Conservation (phyloP, 2,113 vertebrate genomes). For the Silurus meridionalis region DNA sequence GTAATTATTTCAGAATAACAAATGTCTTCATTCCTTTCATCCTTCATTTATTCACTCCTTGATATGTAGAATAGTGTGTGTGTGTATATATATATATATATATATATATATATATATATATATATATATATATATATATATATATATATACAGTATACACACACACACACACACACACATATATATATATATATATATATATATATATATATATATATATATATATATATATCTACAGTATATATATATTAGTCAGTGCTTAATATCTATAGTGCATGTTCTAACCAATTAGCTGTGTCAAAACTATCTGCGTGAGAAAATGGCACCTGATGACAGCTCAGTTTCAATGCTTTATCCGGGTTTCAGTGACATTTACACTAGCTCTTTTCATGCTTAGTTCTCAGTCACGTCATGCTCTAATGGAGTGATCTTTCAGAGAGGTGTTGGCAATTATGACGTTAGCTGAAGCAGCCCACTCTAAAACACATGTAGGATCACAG, state of each 20-base stretch:
- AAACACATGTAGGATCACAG: slow-evolving; percentile 48
- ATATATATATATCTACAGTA: too few relatives aligned
- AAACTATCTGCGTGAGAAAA: slow-evolving; percentile 47
- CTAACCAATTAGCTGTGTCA: slow-evolving; percentile 41
- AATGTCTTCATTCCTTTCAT: too few relatives aligned
- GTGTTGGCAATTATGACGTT: slow-evolving; percentile 51
- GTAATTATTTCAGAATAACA: too few relatives aligned
- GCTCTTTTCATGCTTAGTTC: slow-evolving; percentile 42
- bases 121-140: too few relatives aligned
- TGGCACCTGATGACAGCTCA: slow-evolving; percentile 36
- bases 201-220: too few relatives aligned
- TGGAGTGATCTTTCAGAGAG: slow-evolving; percentile 48
- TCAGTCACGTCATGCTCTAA: slow-evolving; percentile 32
- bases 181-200: too few relatives aligned
- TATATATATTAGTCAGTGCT: neutral
- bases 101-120: too few relatives aligned
- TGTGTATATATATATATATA: too few relatives aligned
- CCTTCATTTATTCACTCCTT: too few relatives aligned
- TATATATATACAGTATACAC: too few relatives aligned
- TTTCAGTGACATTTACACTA: slow-evolving; percentile 43
- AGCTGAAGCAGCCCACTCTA: slow-evolving; percentile 53
- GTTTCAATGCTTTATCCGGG: slow-evolving; percentile 33
- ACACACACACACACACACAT: too few relatives aligned
- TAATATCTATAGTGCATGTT: slow-evolving; percentile 33
- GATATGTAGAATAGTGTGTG: too few relatives aligned